Base-by-base conservation (phyloP, 2,113 vertebrate genomes). In the Crotalus tigris region DNA sequence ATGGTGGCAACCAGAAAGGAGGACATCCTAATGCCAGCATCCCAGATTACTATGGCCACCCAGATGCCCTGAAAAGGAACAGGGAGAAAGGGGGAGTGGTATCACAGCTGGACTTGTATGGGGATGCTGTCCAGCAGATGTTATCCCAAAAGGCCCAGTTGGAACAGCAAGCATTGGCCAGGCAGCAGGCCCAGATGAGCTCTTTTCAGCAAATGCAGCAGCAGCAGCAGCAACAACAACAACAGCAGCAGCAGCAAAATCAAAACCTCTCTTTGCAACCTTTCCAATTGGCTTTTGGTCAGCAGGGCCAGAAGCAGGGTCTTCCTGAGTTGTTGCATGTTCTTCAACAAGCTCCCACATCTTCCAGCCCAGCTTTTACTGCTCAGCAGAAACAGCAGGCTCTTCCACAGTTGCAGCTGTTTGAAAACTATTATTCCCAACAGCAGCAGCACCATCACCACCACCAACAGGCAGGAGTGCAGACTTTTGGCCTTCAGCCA, bases 211-310 rank as follows among this genome's bases (percentile, higher is more conserved):
- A 98, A 9, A 97, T 98, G 96, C 97, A 98, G 94, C 98, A 98
- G 93, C 98, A 94, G 57, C 97, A 97, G 51, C 90, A 90, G 2
- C 89, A 81, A 0, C 90, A 49, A 5, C 44, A 46, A 4, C 46
- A 49, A 1, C 49, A 51, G 1, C 49, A 91, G 5, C 95, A 92
- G 92, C 93, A 98, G 97, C 98, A 98, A 92, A 97, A 97, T 39
- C 98, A 99, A 91, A 98, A 97, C 51, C 98, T 99, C 1, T 98
- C 99, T 0, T 85, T 99, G 95, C 99, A 99, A 93, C 98, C 99
- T 92, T 99, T 99, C 96, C 99, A 99, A 96, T 93, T 99, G 97
- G 99, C 99, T 0, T 99, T 99, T 13, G 99, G 99, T 94, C 98
- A 99, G 96, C 99, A 98, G 95, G 97, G 98, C 92, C 98, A 99